Base-by-base conservation (phyloP, 2,113 vertebrate genomes). In the Zapus hudsonius region DNA sequence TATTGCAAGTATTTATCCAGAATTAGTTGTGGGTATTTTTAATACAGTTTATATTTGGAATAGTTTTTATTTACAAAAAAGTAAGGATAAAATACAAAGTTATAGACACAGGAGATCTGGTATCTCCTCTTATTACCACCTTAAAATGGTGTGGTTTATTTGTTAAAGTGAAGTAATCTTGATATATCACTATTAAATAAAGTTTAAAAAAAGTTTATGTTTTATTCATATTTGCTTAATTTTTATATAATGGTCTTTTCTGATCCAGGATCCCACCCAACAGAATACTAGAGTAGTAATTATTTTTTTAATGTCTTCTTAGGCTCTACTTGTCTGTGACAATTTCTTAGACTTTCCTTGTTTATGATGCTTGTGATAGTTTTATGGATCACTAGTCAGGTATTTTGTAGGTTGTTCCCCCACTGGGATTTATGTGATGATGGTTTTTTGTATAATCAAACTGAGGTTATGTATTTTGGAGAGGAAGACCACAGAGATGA, bases 61-160 rank as follows among this genome's bases (percentile, higher is more conserved):
- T n/a, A 92, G 38, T 91, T 86, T 83, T 29, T n/a, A 9, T 88
- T 89, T 85, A 88, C 16, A 86, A 69, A 96, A 22, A 88, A 61
- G 27, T 66, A 40, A 95, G 78, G 38, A 57, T 27, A 69, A 69
- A 36, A 47, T 20, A 72, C 16, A 91, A 33, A 83, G 44, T 74
- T 88, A 13, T n/a, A 40, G 76, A 70, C 5, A 73, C 29, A 29
- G 47, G 47, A 38, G 9, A 63, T 64, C 9, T 10, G 75, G 36
- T 79, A 75, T 27, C 31, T 27, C 4, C 27, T 57, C 2, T 91
- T 84, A 66, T 59, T 70, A 89, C 80, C 7, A 55, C 81, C 8
- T 84, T 79, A 83, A 16, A 69, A 70, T 29, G 84, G 2, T 57
- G 11, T 36, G 27, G 13, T 23, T 63, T 31, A 27, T 88, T 88